Conservation (phyloP, 2,888 invertebrate species). For the Nesidiocoris tenuis region DNA sequence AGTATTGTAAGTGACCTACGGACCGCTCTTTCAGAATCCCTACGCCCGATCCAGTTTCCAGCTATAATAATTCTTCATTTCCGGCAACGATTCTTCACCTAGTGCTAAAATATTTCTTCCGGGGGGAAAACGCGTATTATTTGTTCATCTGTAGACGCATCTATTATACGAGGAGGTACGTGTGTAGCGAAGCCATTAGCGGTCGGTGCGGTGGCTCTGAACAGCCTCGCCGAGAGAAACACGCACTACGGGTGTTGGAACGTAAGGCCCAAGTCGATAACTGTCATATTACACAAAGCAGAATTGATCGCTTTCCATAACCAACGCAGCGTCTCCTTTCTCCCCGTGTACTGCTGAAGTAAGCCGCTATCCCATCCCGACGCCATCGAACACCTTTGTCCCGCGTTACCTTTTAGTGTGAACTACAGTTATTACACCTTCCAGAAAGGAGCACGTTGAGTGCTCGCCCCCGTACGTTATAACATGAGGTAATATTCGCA, state of each 20-base stretch:
- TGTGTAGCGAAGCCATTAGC: neutral
- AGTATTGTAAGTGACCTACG: too few species aligned
- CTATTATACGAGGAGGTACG: neutral
- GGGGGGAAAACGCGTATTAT: too few species aligned
- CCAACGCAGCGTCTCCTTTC: constrained; percentile 6
- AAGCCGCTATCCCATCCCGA: neutral
- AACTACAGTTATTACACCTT: constrained; percentile 26
- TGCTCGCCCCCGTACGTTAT: too few species aligned
- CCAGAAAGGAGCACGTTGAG: neutral
- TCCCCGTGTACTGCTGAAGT: neutral
- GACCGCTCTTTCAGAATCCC: too few species aligned
- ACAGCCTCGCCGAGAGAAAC: neutral
- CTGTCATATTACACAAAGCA: constrained; percentile 36
- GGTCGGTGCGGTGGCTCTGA: neutral
- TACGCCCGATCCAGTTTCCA: too few species aligned
- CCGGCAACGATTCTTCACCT: too few species aligned
- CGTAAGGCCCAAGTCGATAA: constrained; percentile 20
- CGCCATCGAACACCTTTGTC: neutral
- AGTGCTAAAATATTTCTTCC: too few species aligned
- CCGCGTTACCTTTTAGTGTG: constrained; percentile 24
- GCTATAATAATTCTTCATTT: too few species aligned
- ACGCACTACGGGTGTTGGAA: neutral
- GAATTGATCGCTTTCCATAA: constrained; percentile 29
- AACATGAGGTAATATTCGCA: too few species aligned
- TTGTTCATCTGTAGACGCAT: too few species aligned